phyloP scores from a whole-genome alignment of 2,888 invertebrate genomes.

The Leucophenga montana region DNA sequence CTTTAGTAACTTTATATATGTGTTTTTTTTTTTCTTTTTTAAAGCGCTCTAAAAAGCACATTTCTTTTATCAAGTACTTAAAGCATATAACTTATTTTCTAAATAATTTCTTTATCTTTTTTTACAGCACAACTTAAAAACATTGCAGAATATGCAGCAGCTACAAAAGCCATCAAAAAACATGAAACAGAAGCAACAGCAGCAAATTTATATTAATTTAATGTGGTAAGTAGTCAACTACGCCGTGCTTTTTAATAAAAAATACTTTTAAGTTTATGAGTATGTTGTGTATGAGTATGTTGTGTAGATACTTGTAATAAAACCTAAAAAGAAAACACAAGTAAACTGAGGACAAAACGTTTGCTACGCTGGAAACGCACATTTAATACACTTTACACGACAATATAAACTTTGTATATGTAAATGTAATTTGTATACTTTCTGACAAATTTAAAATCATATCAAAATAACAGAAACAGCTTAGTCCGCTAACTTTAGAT shows the following conservation, averaged over 20 bases:
- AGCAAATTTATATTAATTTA: constrained; percentile 9
- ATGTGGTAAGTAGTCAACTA: constrained; percentile 25
- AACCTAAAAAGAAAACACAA: background rate
- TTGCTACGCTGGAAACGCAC: background rate
- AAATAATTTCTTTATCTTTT: background rate
- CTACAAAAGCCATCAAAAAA: background rate
- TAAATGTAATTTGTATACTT: too few relatives aligned
- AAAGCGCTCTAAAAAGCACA: background rate
- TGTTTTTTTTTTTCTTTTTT: background rate
- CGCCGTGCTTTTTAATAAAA: too few relatives aligned
- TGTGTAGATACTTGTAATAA: background rate
- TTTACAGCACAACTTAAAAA: constrained; percentile 8
- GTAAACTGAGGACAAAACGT: background rate
- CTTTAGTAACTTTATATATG: background rate
- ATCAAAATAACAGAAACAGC: too few relatives aligned
- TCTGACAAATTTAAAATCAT: too few relatives aligned
- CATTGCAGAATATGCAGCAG: constrained; percentile 16
- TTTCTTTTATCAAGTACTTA: background rate
- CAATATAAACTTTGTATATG: too few relatives aligned
- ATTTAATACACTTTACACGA: background rate
- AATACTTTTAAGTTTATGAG: too few relatives aligned
- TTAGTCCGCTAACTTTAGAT: too few relatives aligned
- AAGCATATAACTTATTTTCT: too few relatives aligned
- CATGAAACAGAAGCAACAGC: constrained; percentile 5
- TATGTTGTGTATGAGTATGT: too few relatives aligned